These are phyloP conservation scores for Caenorhabditis sulstoni DNA, from an alignment of 2,888 invertebrate genomes.

Conservation along the genomic window DNA sequence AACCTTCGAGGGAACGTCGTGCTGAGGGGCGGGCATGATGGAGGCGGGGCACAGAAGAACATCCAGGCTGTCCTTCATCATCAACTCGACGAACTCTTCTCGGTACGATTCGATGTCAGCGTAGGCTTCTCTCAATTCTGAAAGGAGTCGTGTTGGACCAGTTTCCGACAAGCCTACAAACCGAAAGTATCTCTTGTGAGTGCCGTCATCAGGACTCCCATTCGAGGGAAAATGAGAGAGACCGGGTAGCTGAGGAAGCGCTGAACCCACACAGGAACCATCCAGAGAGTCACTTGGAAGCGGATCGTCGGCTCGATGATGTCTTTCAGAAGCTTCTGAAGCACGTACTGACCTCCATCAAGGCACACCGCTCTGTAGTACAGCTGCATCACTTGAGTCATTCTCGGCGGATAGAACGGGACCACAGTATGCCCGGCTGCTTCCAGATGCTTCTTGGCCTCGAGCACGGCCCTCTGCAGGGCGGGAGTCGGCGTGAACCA, in stretches of 20 bases:
- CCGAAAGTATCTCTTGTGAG: slow-evolving; percentile 54
- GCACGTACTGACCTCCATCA: slow-evolving; percentile 71
- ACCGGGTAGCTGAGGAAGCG: slow-evolving; percentile 48
- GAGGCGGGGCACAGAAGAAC: slow-evolving; percentile 69
- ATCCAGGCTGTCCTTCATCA: slow-evolving; percentile 67
- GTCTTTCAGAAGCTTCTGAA: slow-evolving; percentile 64
- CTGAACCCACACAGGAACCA: slow-evolving; percentile 54
- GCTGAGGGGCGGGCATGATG: slow-evolving; percentile 67
- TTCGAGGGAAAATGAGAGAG: slow-evolving; percentile 32
- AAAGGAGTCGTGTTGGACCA: background rate
- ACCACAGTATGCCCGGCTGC: slow-evolving; percentile 66
- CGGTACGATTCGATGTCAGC: slow-evolving; percentile 71
- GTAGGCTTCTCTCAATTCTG: slow-evolving; percentile 70
- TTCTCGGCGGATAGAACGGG: slow-evolving; percentile 67
- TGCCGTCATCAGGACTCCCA: slow-evolving; percentile 45
- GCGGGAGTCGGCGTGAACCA: slow-evolving; percentile 76
- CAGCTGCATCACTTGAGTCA: slow-evolving; percentile 58
- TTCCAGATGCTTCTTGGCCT: slow-evolving; percentile 61
- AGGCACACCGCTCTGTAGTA: slow-evolving; percentile 67
- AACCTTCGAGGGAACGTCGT: slow-evolving; percentile 70
- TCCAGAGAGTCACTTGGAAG: slow-evolving; percentile 50
- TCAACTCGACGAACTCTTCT: slow-evolving; percentile 60
- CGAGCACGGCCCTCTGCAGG: slow-evolving; percentile 67
- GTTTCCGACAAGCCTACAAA: background rate
- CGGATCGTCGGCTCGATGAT: slow-evolving; percentile 58